Evolutionary conservation across 2,113 vertebrate genomes (phyloP).

Genomic region (Mesitornis unicolor): DNA sequence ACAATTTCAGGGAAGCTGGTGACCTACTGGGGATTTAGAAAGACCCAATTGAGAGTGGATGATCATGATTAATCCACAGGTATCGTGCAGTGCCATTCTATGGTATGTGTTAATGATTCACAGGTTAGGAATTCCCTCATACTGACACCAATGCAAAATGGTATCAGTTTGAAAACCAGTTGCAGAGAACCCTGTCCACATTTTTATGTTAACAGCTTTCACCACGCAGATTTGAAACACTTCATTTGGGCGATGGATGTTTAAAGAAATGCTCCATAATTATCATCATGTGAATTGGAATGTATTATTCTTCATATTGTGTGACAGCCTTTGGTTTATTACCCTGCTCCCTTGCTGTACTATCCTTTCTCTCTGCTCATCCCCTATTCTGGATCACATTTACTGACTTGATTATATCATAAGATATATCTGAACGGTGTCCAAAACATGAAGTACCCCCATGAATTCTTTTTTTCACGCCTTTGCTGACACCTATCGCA

Average conservation of each 20-base stretch:
- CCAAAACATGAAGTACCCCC: not conserved
- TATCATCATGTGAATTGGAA: not conserved
- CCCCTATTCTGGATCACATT: not conserved
- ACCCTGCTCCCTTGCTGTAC: not conserved
- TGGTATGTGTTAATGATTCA: not conserved
- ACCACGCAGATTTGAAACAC: not conserved
- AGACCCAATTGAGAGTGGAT: not conserved
- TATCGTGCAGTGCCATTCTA: not conserved
- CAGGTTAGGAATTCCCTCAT: not conserved
- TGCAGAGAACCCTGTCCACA: not conserved
- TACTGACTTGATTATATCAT: not conserved
- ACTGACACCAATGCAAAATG: not conserved
- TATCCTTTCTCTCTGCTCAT: not conserved
- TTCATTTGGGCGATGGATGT: not conserved
- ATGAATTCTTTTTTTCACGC: not conserved
- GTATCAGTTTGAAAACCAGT: slow-evolving; percentile 3
- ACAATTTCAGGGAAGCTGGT: not conserved
- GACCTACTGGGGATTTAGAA: not conserved
- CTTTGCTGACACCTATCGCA: not conserved
- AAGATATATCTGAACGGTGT: not conserved
- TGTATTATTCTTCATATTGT: not conserved
- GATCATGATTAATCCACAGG: not conserved
- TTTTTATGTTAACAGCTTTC: slow-evolving; percentile 41
- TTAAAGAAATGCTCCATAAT: not conserved
- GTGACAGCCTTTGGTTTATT: not conserved